phyloP scores from a whole-genome alignment of 2,797 vertebrate species.

The Mionectes olivaceus region DNA sequence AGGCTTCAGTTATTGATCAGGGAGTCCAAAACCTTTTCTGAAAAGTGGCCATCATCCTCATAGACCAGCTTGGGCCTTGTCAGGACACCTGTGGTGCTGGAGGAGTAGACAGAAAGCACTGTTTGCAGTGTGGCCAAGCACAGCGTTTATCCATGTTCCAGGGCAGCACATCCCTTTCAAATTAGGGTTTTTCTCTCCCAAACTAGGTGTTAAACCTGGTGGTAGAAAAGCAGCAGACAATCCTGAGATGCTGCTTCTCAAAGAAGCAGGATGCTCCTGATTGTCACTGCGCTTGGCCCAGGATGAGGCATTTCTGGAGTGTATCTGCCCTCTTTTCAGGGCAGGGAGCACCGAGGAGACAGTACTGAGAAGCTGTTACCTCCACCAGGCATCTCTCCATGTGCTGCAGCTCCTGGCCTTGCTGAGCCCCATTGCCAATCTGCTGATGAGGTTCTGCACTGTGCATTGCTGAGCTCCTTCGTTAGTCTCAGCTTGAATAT shows the following conservation, averaged over 20 bases:
- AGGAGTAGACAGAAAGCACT: accelerated
- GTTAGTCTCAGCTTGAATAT: not conserved
- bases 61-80: not conserved
- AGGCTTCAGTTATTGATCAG: not conserved
- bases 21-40: not conserved
- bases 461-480: not conserved
- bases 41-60: not conserved
- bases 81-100: not conserved
- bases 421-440: not conserved
- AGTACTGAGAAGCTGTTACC: not conserved
- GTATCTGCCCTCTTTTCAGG: not conserved
- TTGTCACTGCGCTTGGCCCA: not conserved
- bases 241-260: not conserved
- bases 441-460: not conserved
- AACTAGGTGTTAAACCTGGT: not conserved
- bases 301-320: not conserved
- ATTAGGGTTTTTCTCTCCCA: not conserved
- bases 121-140: not conserved
- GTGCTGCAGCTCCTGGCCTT: not conserved
- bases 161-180: not conserved
- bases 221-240: not conserved
- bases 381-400: not conserved
- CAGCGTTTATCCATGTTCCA: not conserved
- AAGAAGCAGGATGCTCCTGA: not conserved
- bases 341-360: not conserved